These are phyloP conservation scores for Hoplodrina ambigua DNA, from an alignment of 2,888 invertebrate species.

Conservation along the genomic window DNA sequence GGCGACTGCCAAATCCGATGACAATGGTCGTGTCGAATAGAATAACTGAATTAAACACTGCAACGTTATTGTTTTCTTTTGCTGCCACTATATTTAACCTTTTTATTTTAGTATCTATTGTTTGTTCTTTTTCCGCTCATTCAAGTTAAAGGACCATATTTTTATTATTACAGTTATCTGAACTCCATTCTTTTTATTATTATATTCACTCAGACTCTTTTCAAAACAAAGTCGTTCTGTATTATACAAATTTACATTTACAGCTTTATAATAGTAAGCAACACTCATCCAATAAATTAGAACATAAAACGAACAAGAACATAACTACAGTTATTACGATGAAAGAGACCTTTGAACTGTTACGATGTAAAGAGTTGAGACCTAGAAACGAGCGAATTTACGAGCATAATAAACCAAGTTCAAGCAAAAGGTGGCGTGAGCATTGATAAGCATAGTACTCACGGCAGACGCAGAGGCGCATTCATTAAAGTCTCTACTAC, in stretches of 20 bases:
- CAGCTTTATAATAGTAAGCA: constrained; percentile 9
- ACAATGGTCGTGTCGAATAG: constrained; percentile 70
- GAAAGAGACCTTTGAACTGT: constrained; percentile 47
- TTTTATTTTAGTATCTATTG: constrained; percentile 20
- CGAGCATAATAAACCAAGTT: constrained; percentile 56
- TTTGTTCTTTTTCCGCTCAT: background rate
- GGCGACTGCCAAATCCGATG: constrained; percentile 74
- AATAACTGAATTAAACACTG: constrained; percentile 65
- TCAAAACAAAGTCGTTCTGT: background rate
- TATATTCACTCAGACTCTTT: background rate
- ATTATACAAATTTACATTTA: background rate
- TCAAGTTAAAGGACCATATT: background rate
- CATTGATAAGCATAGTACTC: constrained; percentile 64
- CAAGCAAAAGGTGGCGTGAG: constrained; percentile 49
- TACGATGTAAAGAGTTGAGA: constrained; percentile 50
- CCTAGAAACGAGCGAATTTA: constrained; percentile 53
- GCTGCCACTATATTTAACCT: constrained; percentile 37
- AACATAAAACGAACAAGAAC: constrained; percentile 33
- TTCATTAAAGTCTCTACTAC: constrained; percentile 58
- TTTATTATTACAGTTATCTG: background rate
- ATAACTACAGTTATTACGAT: constrained; percentile 28
- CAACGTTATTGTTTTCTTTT: constrained; percentile 48
- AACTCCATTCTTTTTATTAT: background rate
- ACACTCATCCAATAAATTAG: constrained; percentile 22
- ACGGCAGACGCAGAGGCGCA: constrained; percentile 57